Evolutionary conservation across 2,113 vertebrate species (phyloP).

Genomic region (Tautogolabrus adspersus): DNA sequence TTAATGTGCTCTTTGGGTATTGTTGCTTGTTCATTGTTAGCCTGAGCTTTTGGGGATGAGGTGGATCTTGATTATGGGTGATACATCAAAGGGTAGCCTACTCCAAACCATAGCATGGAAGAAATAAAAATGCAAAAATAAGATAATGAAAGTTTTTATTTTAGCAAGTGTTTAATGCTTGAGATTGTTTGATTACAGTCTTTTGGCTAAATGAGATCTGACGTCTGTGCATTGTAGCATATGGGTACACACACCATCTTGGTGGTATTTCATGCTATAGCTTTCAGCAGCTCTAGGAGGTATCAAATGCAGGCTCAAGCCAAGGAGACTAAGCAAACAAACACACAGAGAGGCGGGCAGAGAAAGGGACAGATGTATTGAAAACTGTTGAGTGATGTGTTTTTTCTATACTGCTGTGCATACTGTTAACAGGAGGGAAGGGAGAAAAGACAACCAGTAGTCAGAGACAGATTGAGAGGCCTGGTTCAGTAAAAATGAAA

Average conservation of each 20-base stretch:
- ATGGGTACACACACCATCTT: constrained; percentile 22
- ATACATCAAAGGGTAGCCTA: neutral
- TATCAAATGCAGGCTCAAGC: constrained; percentile 48
- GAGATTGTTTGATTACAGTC: constrained; percentile 3
- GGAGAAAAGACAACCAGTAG: constrained; percentile 24
- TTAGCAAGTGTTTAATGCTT: neutral
- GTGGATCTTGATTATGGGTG: neutral
- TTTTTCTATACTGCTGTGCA: constrained; percentile 56
- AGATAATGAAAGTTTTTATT: neutral
- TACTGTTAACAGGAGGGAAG: constrained; percentile 46
- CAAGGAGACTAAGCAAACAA: constrained; percentile 69
- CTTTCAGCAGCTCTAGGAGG: constrained; percentile 70
- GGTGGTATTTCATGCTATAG: constrained; percentile 45
- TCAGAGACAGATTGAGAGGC: neutral
- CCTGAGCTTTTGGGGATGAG: no score
- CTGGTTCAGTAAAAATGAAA: constrained; percentile 39
- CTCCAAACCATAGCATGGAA: neutral
- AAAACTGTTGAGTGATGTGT: constrained; percentile 69
- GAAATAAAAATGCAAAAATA: neutral
- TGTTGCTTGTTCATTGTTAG: no score
- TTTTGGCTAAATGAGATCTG: neutral
- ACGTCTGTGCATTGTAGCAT: constrained; percentile 6
- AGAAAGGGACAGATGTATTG: constrained; percentile 59
- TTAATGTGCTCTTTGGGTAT: no score
- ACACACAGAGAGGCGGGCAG: constrained; percentile 48